These are phyloP conservation scores for Pheosia gnoma DNA, from an alignment of 2,888 invertebrate species.

Conservation along the genomic window DNA sequence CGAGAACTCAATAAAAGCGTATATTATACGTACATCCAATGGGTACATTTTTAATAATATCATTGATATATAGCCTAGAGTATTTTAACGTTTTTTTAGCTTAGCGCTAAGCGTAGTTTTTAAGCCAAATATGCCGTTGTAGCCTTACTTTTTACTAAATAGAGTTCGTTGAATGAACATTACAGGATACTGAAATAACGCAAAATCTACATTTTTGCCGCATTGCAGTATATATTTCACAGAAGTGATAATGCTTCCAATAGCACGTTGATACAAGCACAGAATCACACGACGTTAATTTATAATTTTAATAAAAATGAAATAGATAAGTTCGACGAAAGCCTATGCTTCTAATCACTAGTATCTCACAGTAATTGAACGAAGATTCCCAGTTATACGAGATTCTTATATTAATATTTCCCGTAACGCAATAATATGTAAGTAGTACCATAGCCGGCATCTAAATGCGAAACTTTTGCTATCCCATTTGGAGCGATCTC, in stretches of 20 bases:
- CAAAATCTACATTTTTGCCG: no score
- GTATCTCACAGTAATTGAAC: background rate
- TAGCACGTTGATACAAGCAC: no score
- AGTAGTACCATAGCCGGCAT: conserved; percentile 27
- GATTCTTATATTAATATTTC: conserved; percentile 7
- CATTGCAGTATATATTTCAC: no score
- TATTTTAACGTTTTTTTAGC: background rate
- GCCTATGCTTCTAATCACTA: no score
- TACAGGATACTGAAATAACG: no score
- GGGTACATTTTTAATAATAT: background rate
- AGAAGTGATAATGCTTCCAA: no score
- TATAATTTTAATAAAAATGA: no score
- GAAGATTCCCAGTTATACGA: conserved; percentile 4
- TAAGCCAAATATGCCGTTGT: no score
- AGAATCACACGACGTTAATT: no score
- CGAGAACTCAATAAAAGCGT: conserved; percentile 8
- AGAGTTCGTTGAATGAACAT: no score
- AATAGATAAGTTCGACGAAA: no score
- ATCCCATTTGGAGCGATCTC: conserved; percentile 50
- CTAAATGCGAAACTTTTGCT: conserved; percentile 51
- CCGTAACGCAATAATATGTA: conserved; percentile 17
- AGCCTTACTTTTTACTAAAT: no score
- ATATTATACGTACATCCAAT: conserved; percentile 1
- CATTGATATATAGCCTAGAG: background rate
- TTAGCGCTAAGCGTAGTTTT: background rate